Conservation (phyloP, 2,888 invertebrate genomes). For the Copidosoma aretas region DNA sequence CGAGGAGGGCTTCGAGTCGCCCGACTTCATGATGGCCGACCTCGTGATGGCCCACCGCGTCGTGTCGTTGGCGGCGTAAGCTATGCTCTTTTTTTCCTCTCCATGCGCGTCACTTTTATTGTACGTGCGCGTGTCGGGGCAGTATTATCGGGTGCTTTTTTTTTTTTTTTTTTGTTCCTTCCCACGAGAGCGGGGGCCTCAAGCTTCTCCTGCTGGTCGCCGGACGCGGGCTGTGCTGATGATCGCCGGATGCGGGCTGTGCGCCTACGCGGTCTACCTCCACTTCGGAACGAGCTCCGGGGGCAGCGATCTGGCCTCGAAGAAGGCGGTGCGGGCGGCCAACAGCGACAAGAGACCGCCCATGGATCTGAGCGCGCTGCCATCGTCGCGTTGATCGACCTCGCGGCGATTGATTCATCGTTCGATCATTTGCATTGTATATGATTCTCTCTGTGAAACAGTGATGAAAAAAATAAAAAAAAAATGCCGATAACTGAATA, state of each 20-base stretch:
- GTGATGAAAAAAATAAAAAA: too few relatives aligned
- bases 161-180: neutral
- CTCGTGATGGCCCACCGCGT: slow-evolving; percentile 41
- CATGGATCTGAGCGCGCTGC: neutral
- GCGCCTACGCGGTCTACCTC: neutral
- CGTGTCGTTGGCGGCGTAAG: slow-evolving; percentile 45
- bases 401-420: too few relatives aligned
- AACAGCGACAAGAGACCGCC: neutral
- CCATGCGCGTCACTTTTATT: too few relatives aligned
- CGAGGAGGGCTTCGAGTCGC: slow-evolving; percentile 69
- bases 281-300: neutral
- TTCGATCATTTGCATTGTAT: too few relatives aligned
- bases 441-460: too few relatives aligned
- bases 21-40: slow-evolving; percentile 49
- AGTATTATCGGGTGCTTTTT: too few relatives aligned
- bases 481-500: too few relatives aligned
- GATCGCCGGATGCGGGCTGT: neutral
- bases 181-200: neutral
- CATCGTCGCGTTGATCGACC: too few relatives aligned
- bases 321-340: neutral
- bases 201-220: neutral
- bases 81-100: neutral
- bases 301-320: neutral
- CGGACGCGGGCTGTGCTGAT: neutral
- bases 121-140: too few relatives aligned